phyloP scores from a whole-genome alignment of 2,797 vertebrate species.

The Rhabdophis nuchalis region DNA sequence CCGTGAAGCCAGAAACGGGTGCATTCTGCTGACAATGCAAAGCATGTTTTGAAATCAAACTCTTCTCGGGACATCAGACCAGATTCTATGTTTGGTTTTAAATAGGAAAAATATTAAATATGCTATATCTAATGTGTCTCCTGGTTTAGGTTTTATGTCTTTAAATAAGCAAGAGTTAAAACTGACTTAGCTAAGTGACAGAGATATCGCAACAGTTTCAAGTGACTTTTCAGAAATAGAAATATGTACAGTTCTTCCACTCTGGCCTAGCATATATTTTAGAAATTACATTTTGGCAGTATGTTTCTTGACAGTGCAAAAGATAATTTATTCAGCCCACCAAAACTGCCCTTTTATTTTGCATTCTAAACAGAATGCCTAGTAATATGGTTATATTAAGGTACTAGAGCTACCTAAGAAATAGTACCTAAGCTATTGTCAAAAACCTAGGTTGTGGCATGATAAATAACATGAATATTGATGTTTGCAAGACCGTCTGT shows the following conservation, averaged over 20 bases:
- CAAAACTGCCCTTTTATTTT: conserved; percentile 66
- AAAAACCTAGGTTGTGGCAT: conserved; percentile 63
- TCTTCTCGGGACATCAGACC: conserved; percentile 49
- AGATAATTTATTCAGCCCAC: conserved; percentile 63
- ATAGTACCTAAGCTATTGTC: conserved; percentile 63
- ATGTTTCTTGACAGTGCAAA: conserved; percentile 51
- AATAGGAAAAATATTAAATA: conserved; percentile 63
- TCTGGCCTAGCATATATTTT: conserved; percentile 58
- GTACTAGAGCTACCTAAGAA: conserved; percentile 51
- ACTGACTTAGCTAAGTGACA: conserved; percentile 66
- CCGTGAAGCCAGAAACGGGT: no score
- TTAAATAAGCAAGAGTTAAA: conserved; percentile 75
- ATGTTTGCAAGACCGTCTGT: conserved; percentile 60
- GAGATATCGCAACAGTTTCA: conserved; percentile 72
- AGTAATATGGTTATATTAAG: conserved; percentile 65
- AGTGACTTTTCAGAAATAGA: conserved; percentile 75
- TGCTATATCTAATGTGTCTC: conserved; percentile 70
- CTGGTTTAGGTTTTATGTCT: conserved; percentile 65
- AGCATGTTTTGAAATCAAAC: conserved; percentile 30
- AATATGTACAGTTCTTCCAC: conserved; percentile 55
- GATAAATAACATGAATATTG: conserved; percentile 68
- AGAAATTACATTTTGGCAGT: conserved; percentile 53
- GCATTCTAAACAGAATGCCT: conserved; percentile 61
- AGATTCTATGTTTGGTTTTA: conserved; percentile 68
- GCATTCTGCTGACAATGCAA: conserved; percentile 40